A percentile compares a stretch with the other conserved stretches of the same genome.
Conservation (phyloP, 2,888 invertebrate genomes). For the Adineta ricciae region DNA sequence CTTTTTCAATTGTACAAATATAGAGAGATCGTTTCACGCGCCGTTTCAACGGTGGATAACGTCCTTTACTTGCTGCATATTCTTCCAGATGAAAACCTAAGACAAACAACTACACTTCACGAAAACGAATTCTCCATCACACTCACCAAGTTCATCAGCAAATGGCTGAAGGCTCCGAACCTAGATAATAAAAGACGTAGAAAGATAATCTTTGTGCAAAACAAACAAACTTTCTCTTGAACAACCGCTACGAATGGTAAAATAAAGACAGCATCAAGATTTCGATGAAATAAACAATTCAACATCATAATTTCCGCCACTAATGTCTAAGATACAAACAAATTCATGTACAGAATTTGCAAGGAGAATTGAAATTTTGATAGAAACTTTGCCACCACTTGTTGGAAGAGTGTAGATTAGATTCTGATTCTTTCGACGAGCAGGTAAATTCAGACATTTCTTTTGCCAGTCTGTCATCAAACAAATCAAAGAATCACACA, state of each 20-base stretch:
- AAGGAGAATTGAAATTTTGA: slow-evolving; percentile 35
- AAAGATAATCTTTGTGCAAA: not conserved
- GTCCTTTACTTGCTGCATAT: slow-evolving; percentile 80
- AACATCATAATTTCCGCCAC: slow-evolving; percentile 89
- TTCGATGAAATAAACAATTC: slow-evolving; percentile 67
- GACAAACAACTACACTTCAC: not conserved
- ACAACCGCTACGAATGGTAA: slow-evolving; percentile 90
- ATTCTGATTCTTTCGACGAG: slow-evolving; percentile 53
- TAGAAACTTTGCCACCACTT: slow-evolving; percentile 70
- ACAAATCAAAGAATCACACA: not conserved
- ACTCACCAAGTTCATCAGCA: not conserved
- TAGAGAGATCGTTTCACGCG: slow-evolving; percentile 63
- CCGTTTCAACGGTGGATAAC: slow-evolving; percentile 69
- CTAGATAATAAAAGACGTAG: not conserved
- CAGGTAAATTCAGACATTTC: not conserved
- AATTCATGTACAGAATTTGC: too few species aligned
- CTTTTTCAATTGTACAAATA: slow-evolving; percentile 89
- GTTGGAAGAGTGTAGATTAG: slow-evolving; percentile 85
- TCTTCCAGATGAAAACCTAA: slow-evolving; percentile 74
- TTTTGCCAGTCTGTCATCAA: not conserved
- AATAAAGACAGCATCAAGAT: slow-evolving; percentile 74
- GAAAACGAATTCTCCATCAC: too few species aligned
- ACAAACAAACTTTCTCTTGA: slow-evolving; percentile 72
- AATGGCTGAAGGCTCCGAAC: not conserved
- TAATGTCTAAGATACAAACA: slow-evolving; percentile 56